phyloP scores from a whole-genome alignment of 2,113 vertebrate genomes.

The Guaruba guarouba region DNA sequence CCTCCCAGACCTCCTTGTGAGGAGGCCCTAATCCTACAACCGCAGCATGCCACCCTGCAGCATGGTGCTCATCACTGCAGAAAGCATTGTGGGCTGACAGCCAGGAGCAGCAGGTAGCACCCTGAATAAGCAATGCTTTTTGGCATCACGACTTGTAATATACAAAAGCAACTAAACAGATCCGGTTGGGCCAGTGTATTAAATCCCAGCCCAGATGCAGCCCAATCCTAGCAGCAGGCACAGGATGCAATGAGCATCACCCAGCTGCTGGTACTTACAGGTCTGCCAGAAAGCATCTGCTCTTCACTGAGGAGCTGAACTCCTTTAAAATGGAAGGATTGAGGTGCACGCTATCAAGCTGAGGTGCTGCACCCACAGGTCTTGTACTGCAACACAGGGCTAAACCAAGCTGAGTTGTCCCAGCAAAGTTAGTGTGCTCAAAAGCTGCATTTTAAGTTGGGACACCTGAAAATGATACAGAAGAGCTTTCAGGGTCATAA shows the following conservation, averaged over 20 bases:
- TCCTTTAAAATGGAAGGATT: neutral
- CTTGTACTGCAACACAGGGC: neutral
- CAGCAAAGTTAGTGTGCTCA: neutral
- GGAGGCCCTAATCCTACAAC: neutral
- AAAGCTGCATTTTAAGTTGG: neutral
- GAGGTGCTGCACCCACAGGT: neutral
- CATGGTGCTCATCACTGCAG: fast-evolving
- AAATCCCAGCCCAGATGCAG: neutral
- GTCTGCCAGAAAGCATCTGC: neutral
- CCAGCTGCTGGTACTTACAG: neutral
- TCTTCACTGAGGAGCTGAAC: neutral
- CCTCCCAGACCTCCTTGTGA: neutral
- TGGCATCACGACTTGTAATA: neutral
- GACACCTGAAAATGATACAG: neutral
- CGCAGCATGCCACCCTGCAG: neutral
- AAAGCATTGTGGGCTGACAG: neutral
- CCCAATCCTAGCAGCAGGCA: neutral
- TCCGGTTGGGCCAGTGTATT: fast-evolving
- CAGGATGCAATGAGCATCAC: fast-evolving
- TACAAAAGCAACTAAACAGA: fast-evolving
- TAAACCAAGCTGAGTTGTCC: too few species aligned
- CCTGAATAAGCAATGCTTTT: neutral
- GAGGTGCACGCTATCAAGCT: fast-evolving
- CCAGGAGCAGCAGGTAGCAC: neutral
- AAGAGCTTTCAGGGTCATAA: neutral